Conservation (phyloP, 2,888 invertebrate genomes). For the Caenorhabditis sp. region DNA sequence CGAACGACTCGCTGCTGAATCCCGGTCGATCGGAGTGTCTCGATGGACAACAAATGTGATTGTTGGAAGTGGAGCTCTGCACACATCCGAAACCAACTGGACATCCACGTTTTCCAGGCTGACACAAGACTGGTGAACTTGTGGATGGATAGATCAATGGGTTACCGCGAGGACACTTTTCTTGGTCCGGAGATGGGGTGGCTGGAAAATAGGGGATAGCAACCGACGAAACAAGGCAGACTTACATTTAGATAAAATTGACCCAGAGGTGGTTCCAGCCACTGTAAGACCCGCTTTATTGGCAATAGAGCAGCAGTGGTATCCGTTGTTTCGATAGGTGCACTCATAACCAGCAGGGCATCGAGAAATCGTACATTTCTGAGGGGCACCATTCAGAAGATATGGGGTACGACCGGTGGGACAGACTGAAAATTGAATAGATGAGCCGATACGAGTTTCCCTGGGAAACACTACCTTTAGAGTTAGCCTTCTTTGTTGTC, state of each 20-base stretch:
- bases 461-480: slow-evolving; percentile 6
- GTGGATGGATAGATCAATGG: slow-evolving; percentile 76
- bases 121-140: slow-evolving; percentile 73
- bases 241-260: slow-evolving; percentile 42
- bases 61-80: slow-evolving; percentile 57
- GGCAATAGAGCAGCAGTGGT: slow-evolving; percentile 71
- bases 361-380: slow-evolving; percentile 70
- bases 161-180: slow-evolving; percentile 70
- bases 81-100: slow-evolving; percentile 70
- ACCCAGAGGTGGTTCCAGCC: slow-evolving; percentile 44
- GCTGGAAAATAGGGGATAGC: slow-evolving; percentile 14
- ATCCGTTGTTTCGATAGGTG: slow-evolving; percentile 70
- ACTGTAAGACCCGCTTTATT: slow-evolving; percentile 48
- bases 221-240: background rate
- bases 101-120: slow-evolving; percentile 68
- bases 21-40: slow-evolving; percentile 60
- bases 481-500: slow-evolving; percentile 40
- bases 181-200: slow-evolving; percentile 46
- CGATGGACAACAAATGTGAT: slow-evolving; percentile 70
- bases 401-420: slow-evolving; percentile 73
- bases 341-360: slow-evolving; percentile 76
- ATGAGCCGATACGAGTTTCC: no score
- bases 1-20: slow-evolving; percentile 40
- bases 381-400: slow-evolving; percentile 74
- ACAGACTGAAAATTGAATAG: slow-evolving; percentile 65